phyloP scores from a whole-genome alignment of 2,888 invertebrate species.

The Hypselothyrea guttata region DNA sequence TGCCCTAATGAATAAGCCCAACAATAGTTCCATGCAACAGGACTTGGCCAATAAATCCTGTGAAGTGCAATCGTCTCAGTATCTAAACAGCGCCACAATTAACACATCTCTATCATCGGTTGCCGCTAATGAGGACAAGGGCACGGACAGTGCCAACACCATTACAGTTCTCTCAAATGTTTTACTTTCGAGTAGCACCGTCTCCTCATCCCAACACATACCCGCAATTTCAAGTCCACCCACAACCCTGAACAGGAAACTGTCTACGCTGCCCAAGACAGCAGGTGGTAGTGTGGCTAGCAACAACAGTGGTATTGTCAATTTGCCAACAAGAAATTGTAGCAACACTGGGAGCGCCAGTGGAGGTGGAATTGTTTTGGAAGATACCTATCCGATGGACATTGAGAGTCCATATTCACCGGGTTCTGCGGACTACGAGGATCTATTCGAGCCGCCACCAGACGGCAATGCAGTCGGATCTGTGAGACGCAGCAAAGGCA shows the following conservation, averaged over 20 bases:
- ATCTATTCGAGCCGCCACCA: constrained; percentile 91
- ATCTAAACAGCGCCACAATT: constrained; percentile 55
- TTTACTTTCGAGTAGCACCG: constrained; percentile 64
- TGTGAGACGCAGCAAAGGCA: constrained; percentile 54
- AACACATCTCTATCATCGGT: constrained; percentile 53
- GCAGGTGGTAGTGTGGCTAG: constrained; percentile 73
- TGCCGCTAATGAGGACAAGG: constrained; percentile 64
- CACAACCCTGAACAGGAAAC: constrained; percentile 70
- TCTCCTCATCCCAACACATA: constrained; percentile 76
- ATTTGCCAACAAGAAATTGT: constrained; percentile 45
- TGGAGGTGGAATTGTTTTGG: constrained; percentile 75
- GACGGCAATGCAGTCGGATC: constrained; percentile 60
- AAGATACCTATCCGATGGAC: constrained; percentile 85
- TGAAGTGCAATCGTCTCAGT: constrained; percentile 70
- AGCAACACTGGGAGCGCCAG: constrained; percentile 34
- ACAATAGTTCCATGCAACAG: constrained; percentile 51
- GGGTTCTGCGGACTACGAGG: constrained; percentile 93
- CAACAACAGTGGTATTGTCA: constrained; percentile 64
- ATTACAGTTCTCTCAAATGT: constrained; percentile 81
- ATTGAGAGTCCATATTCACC: constrained; percentile 94
- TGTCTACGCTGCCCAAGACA: constrained; percentile 70
- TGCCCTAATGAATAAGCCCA: constrained; percentile 84
- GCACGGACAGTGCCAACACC: constrained; percentile 62
- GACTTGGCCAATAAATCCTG: constrained; percentile 72
- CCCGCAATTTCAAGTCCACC: constrained; percentile 81